Percentiles rank a stretch among this genome's conserved stretches.
Evolutionary conservation across 2,888 invertebrate genomes (phyloP).

Genomic region (Ormia ochracea): DNA sequence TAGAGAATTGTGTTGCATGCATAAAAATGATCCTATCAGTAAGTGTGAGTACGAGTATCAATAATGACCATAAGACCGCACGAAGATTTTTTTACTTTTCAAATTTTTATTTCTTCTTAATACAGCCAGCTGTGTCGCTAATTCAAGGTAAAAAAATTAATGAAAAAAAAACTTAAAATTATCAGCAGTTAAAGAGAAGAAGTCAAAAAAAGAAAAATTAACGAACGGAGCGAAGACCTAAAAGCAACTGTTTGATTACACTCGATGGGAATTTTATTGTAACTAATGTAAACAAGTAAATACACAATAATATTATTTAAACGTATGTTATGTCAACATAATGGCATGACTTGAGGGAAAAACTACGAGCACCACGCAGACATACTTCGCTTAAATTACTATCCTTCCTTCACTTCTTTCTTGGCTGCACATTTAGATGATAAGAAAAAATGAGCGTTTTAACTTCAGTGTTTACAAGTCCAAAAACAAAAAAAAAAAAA

Average conservation of each 20-base stretch:
- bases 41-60: slow-evolving; percentile 9
- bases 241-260: slow-evolving; percentile 53
- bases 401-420: slow-evolving; percentile 17
- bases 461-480: slow-evolving; percentile 1
- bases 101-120: neutral
- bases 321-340: slow-evolving; percentile 63
- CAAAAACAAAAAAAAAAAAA: too few species aligned
- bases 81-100: slow-evolving; percentile 48
- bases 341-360: slow-evolving; percentile 61
- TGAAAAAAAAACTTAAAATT: slow-evolving; percentile 28
- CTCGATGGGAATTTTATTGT: slow-evolving; percentile 32
- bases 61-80: slow-evolving; percentile 42
- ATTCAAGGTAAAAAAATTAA: slow-evolving; percentile 17
- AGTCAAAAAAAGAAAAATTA: slow-evolving; percentile 30
- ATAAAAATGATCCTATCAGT: slow-evolving; percentile 34
- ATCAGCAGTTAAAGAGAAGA: slow-evolving; percentile 48
- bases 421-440: slow-evolving; percentile 45
- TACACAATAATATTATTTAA: slow-evolving; percentile 1
- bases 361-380: neutral
- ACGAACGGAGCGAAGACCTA: slow-evolving; percentile 10
- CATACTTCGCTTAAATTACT: neutral
- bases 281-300: slow-evolving; percentile 35
- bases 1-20: slow-evolving; percentile 22
- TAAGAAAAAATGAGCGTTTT: slow-evolving; percentile 36
- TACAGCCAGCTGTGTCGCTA: slow-evolving; percentile 55